Evolutionary conservation across 2,113 vertebrate species (phyloP).

Genomic region (Himantopus leucocephalus): DNA sequence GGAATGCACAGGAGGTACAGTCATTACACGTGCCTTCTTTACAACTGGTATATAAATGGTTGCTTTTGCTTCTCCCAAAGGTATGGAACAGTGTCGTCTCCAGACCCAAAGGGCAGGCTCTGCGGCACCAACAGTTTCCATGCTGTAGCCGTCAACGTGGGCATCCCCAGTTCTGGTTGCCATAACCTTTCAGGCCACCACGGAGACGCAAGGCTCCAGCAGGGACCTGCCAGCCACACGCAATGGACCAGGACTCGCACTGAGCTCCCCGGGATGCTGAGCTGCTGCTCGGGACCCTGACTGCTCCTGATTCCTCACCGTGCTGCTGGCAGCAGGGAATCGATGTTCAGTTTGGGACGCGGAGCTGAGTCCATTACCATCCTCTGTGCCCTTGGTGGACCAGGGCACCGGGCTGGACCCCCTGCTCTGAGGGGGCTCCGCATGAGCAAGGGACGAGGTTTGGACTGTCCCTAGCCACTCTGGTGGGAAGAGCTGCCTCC

Average conservation of each 20-base stretch:
- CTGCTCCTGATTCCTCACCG: background rate
- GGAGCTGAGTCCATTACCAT: rapidly evolving
- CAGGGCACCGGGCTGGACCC: background rate
- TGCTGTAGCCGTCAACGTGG: background rate
- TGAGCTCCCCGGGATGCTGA: rapidly evolving
- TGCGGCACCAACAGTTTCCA: background rate
- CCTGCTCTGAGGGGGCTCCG: rapidly evolving
- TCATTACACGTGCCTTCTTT: background rate
- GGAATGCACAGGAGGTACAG: background rate
- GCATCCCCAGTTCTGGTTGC: background rate
- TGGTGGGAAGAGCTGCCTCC: background rate
- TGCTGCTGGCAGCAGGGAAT: background rate
- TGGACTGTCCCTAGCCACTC: background rate
- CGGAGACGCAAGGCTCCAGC: rapidly evolving
- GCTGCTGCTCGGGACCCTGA: background rate
- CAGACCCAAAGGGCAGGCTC: background rate
- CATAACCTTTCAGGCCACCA: background rate
- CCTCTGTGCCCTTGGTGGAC: background rate
- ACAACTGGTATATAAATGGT: background rate
- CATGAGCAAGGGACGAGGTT: rapidly evolving
- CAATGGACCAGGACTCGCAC: rapidly evolving
- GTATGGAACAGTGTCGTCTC: rapidly evolving
- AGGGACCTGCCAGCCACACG: rapidly evolving
- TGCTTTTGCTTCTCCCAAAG: background rate
- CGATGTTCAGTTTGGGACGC: background rate